A percentile compares a stretch with the other conserved stretches of the same genome.
phyloP scores from a whole-genome alignment of 2,888 invertebrate genomes.

The Dorcus parallelipipedus region DNA sequence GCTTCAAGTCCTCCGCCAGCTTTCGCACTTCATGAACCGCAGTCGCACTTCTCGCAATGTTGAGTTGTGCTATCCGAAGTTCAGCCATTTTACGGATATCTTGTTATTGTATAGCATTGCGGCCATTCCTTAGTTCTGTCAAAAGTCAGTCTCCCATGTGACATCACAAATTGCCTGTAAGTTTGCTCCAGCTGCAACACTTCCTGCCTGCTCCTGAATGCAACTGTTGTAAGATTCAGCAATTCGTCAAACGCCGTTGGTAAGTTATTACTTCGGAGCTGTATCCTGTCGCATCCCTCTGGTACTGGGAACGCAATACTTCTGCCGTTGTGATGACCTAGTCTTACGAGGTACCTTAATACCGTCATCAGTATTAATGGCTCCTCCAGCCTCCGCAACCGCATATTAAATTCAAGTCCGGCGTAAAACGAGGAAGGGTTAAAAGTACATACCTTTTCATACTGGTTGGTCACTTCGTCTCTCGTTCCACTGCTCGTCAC shows the following conservation, averaged over 20 bases:
- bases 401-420: no score
- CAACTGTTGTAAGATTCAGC: neutral
- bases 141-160: conserved; percentile 2
- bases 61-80: no score
- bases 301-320: conserved; percentile 4
- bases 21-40: no score
- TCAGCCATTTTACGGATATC: conserved; percentile 3
- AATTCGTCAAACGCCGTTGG: neutral
- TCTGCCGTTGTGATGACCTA: neutral
- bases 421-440: no score
- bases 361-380: no score
- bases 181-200: neutral
- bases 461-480: no score
- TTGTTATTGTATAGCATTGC: neutral
- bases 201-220: conserved; percentile 3
- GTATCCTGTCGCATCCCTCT: conserved; percentile 5
- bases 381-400: no score
- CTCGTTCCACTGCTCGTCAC: no score
- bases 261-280: neutral
- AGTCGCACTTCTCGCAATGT: no score
- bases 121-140: neutral
- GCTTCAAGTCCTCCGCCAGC: no score
- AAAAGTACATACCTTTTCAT: no score
- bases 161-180: conserved; percentile 2
- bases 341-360: neutral